Percentiles rank a stretch among this genome's conserved stretches.
These are phyloP conservation scores for Lottia scabra DNA, from an alignment of 2,888 invertebrate species.

Conservation along the genomic window DNA sequence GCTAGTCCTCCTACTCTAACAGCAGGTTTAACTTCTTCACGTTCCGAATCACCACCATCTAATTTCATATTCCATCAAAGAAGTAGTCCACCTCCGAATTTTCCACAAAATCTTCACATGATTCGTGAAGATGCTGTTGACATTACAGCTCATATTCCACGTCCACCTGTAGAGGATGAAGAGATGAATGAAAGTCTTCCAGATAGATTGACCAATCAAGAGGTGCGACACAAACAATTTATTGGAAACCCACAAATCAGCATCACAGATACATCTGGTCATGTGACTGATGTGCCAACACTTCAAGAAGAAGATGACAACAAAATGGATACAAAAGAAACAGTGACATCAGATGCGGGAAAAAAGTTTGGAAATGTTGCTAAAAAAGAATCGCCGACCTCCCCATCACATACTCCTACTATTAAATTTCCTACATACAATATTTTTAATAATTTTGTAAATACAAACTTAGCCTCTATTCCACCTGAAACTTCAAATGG, in stretches of 20 bases:
- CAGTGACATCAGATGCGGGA: neutral
- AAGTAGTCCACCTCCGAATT: constrained; percentile 61
- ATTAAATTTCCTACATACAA: constrained; percentile 8
- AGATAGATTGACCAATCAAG: constrained; percentile 15
- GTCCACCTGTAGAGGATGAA: constrained; percentile 27
- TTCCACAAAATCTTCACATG: constrained; percentile 66
- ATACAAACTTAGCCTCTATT: constrained; percentile 51
- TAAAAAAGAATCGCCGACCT: neutral
- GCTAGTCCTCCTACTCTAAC: constrained; percentile 19
- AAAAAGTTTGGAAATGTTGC: neutral
- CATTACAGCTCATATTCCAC: constrained; percentile 17
- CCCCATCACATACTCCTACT: neutral
- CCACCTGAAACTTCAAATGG: constrained; percentile 27
- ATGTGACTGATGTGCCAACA: constrained; percentile 63
- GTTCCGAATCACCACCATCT: neutral
- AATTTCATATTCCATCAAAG: constrained; percentile 43
- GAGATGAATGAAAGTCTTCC: constrained; percentile 25
- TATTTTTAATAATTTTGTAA: constrained; percentile 34
- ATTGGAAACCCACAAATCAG: constrained; percentile 84
- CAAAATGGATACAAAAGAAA: constrained; percentile 14
- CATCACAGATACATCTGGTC: constrained; percentile 88
- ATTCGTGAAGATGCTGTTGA: constrained; percentile 67
- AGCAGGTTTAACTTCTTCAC: constrained; percentile 8
- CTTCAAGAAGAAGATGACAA: constrained; percentile 17
- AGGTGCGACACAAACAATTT: constrained; percentile 40